phyloP scores from a whole-genome alignment of 1,140 invertebrate genomes.

The Chrysoperla carnea region DNA sequence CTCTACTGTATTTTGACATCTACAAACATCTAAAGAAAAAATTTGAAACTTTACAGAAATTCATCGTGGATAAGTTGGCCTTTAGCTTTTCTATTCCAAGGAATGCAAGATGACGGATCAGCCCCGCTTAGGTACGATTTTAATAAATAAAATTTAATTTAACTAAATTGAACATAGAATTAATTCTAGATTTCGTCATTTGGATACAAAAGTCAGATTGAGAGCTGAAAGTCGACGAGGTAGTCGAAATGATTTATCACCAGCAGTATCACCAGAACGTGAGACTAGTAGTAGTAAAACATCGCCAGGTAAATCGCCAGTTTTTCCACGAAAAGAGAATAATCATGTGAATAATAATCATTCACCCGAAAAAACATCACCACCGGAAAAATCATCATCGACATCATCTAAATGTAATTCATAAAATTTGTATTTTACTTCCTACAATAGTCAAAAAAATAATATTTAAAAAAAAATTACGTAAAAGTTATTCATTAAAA shows the following conservation, averaged over 20 bases:
- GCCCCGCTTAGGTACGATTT: constrained; percentile 53
- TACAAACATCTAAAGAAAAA: too few species aligned
- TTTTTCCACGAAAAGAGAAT: constrained; percentile 16
- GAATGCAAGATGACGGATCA: constrained; percentile 46
- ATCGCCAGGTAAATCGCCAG: constrained; percentile 24
- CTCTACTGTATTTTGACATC: too few species aligned
- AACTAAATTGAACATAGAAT: too few species aligned
- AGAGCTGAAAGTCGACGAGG: constrained; percentile 34
- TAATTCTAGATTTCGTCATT: constrained; percentile 48
- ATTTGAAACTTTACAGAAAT: constrained; percentile 16
- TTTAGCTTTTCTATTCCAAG: constrained; percentile 68
- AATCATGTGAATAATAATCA: background rate
- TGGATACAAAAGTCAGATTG: constrained; percentile 56
- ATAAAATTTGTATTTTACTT: too few species aligned
- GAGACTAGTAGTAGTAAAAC: constrained; percentile 18
- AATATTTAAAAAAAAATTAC: too few species aligned
- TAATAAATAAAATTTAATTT: background rate
- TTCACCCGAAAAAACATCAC: background rate
- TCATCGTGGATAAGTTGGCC: constrained; percentile 85
- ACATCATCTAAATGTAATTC: constrained; percentile 1
- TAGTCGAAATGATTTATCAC: constrained; percentile 32
- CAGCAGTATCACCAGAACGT: constrained; percentile 40
- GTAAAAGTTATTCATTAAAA: too few species aligned
- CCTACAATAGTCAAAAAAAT: too few species aligned
- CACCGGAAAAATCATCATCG: background rate